Evolutionary conservation across 2,113 vertebrate species (phyloP), one percentile per base, ranked within the genome.

Genomic region (Candoia aspera): DNA sequence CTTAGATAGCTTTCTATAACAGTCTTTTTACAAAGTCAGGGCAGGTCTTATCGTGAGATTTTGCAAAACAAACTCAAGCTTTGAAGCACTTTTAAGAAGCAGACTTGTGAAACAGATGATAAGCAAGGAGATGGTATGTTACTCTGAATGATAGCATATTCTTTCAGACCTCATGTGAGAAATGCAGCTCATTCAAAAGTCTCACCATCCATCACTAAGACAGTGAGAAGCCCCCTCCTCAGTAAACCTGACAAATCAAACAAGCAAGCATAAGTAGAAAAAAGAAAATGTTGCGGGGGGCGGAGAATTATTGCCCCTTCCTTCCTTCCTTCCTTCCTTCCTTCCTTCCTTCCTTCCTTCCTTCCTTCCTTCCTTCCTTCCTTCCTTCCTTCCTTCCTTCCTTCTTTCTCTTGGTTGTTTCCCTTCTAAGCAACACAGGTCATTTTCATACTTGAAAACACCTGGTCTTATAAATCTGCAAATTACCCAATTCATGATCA

Each of bases 11-110:
- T 97, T 96, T 94, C 90, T 87, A 95, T 96, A 96, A 96, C 93
- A 95, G 68, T 93, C 95, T 96, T 94, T 95, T 96, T 97, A 96
- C 86, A 87, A 94, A 96, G 94, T 97, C 95, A 94, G 94, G 96
- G 94, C 79, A 96, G 94, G 96, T 97, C 94, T 97, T 87, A 94
- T 93, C 91, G 83, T 91, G 91, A 95, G 95, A 96, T 97, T 96
- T 95, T 92, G 94, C 84, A 84, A 58, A 91, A 93, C 92, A 87
- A 46, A 87, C 0, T 5, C 1, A 23, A 53, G 83, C 86, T 84
- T 6, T n/a, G 95, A 94, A 57, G 23, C 86, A 92, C 92, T 95
- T 91, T 91, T 12, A 86, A 64, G 92, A 87, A 85, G 90, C 88
- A 87, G 60, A 91, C 68, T 86, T 23, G 19, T 3, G 60, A 89